Conservation (phyloP, 2,797 vertebrate genomes). For the Acrocephalus scirpaceus region DNA sequence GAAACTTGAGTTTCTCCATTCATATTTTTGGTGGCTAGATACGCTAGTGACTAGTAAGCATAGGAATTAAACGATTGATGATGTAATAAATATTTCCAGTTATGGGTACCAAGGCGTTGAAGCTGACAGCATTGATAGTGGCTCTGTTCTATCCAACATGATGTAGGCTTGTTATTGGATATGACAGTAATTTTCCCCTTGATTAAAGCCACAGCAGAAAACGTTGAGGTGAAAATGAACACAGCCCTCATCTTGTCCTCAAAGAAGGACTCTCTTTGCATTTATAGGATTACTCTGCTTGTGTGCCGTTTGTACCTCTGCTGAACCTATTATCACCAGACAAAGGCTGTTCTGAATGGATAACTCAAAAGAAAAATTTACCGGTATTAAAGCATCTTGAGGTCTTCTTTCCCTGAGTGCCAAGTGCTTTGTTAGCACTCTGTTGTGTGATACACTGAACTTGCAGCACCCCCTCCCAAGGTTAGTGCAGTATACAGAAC, state of each 20-base stretch:
- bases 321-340: not conserved
- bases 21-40: conserved; percentile 27
- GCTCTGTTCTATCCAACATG: not conserved
- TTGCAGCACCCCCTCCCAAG: not conserved
- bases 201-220: conserved; percentile 13
- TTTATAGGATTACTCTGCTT: conserved; percentile 17
- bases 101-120: conserved; percentile 10
- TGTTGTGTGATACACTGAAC: not conserved
- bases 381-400: not conserved
- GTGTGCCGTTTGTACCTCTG: not conserved
- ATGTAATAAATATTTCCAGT: not conserved
- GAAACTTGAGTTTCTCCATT: not conserved
- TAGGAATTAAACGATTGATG: not conserved
- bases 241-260: not conserved
- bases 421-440: not conserved
- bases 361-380: not conserved
- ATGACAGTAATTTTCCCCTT: not conserved
- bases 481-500: conserved; percentile 11
- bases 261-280: not conserved
- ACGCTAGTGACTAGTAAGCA: not conserved
- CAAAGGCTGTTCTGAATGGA: not conserved
- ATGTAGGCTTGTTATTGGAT: not conserved
- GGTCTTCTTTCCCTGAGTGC: conserved; percentile 7
- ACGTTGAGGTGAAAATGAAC: not conserved
- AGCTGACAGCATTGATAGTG: conserved; percentile 1